Evolutionary conservation across 2,888 invertebrate genomes (phyloP).

Genomic region (Andricus curvator): DNA sequence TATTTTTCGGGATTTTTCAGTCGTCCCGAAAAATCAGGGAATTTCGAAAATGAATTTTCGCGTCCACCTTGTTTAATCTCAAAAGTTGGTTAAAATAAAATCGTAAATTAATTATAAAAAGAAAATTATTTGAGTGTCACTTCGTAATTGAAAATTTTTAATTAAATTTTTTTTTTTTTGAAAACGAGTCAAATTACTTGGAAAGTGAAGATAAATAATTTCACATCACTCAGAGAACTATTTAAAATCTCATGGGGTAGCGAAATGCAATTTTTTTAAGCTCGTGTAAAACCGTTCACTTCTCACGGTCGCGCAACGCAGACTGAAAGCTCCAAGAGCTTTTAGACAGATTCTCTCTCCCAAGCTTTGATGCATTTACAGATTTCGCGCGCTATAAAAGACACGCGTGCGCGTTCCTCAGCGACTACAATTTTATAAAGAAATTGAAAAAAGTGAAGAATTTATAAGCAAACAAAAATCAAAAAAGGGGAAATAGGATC

Average conservation of each 20-base stretch:
- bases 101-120: background rate
- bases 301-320: slow-evolving; percentile 25
- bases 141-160: too few species aligned
- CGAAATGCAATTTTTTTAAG: slow-evolving; percentile 2
- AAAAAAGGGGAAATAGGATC: too few species aligned
- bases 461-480: too few species aligned
- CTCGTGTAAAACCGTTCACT: slow-evolving; percentile 18
- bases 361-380: slow-evolving; percentile 52
- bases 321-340: slow-evolving; percentile 36
- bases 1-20: too few species aligned
- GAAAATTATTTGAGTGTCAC: background rate
- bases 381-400: slow-evolving; percentile 60
- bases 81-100: background rate
- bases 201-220: background rate
- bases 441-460: background rate
- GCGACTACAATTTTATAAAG: background rate
- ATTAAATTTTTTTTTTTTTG: background rate
- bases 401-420: slow-evolving; percentile 60
- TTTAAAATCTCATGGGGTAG: background rate
- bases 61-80: background rate
- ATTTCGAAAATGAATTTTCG: too few species aligned
- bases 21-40: too few species aligned
- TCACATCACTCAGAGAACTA: slow-evolving; percentile 14
- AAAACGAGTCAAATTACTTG: background rate
- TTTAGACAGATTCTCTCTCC: slow-evolving; percentile 37